Evolutionary conservation across 2,888 invertebrate species (phyloP).

Genomic region (Ichneumoninae sp.): DNA sequence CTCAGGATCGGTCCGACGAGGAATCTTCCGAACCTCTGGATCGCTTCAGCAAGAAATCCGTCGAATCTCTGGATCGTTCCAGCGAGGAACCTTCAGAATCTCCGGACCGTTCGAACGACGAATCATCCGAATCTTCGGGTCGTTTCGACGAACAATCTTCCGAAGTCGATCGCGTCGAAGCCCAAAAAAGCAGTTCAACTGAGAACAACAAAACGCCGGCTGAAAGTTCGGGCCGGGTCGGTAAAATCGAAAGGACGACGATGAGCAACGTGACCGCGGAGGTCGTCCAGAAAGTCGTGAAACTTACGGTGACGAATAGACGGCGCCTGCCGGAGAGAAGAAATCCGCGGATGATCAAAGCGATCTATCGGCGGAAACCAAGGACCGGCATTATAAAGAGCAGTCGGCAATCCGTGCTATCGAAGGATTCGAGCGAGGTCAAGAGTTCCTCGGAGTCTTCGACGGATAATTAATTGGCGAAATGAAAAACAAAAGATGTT

Average conservation of each 20-base stretch:
- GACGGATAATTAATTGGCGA: constrained; percentile 1
- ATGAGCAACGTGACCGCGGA: constrained; percentile 13
- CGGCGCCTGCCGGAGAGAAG: constrained; percentile 53
- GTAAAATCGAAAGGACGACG: neutral
- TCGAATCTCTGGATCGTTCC: neutral
- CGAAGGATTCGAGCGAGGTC: neutral
- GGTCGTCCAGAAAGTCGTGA: constrained; percentile 31
- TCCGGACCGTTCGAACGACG: neutral
- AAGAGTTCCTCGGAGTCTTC: neutral
- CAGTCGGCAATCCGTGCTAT: constrained; percentile 16
- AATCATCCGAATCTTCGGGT: no score
- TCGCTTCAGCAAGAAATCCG: no score
- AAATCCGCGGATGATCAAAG: constrained; percentile 51
- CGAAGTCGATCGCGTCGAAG: neutral
- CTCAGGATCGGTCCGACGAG: neutral
- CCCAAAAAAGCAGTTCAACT: neutral
- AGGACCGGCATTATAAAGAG: constrained; percentile 44
- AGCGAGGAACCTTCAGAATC: neutral
- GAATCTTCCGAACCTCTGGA: constrained; percentile 2
- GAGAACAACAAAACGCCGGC: neutral
- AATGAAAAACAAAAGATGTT: neutral
- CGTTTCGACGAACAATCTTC: neutral
- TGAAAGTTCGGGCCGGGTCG: neutral
- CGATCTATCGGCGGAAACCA: constrained; percentile 56
- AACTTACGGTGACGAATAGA: constrained; percentile 41